Evolutionary conservation across 1,140 invertebrate species (phyloP).

Genomic region (Pararge aegeria): DNA sequence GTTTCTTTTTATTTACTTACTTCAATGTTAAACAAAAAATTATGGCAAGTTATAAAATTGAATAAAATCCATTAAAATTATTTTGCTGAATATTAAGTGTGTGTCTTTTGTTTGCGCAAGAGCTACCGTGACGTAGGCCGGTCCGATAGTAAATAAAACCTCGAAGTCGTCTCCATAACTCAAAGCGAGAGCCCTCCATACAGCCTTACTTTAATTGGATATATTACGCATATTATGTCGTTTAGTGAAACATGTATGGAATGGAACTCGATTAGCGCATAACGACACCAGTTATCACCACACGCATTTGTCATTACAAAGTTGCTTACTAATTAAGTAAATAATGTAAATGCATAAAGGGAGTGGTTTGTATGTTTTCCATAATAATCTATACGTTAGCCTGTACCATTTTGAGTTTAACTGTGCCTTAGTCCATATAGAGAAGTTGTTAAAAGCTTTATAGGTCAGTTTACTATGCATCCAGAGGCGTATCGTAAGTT

Average conservation of each 20-base stretch:
- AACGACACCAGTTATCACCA: slow-evolving; percentile 4
- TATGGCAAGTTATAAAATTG: too few species aligned
- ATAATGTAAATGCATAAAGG: background rate
- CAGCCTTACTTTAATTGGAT: slow-evolving; percentile 21
- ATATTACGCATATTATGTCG: slow-evolving; percentile 23
- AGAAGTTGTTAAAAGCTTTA: too few species aligned
- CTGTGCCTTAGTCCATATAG: too few species aligned
- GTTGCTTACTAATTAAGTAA: slow-evolving; percentile 7
- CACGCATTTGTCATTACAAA: slow-evolving; percentile 9
- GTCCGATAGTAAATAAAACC: slow-evolving; percentile 20
- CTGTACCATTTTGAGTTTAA: too few species aligned
- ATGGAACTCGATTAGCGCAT: slow-evolving; percentile 19
- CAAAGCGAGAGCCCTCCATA: slow-evolving; percentile 7
- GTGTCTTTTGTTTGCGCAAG: background rate
- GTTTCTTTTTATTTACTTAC: too few species aligned
- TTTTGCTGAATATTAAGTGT: too few species aligned
- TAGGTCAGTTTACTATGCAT: too few species aligned
- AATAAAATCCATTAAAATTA: too few species aligned
- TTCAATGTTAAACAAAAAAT: too few species aligned
- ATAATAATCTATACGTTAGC: background rate
- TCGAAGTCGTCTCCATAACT: slow-evolving; percentile 5
- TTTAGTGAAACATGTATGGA: slow-evolving; percentile 14
- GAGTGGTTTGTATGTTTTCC: background rate
- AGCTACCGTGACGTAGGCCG: slow-evolving; percentile 38
- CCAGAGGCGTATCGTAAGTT: too few species aligned